phyloP scores from a whole-genome alignment of 2,888 invertebrate species.

The Callimorpha dominula region DNA sequence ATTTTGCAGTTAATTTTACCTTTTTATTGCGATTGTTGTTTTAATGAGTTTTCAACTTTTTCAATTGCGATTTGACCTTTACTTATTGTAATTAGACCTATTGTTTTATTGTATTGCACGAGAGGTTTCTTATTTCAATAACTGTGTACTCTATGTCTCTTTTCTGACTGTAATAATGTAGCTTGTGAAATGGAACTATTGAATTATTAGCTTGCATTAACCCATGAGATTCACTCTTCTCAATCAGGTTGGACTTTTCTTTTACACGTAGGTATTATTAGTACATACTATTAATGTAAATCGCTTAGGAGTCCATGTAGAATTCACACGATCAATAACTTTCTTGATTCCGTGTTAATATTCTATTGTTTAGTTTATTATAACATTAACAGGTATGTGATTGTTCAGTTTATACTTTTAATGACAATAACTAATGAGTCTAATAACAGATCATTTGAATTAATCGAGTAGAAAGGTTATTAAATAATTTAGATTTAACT shows the following conservation, averaged over 20 bases:
- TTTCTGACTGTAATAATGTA: not conserved
- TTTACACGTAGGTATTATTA: slow-evolving; percentile 11
- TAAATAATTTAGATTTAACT: no score
- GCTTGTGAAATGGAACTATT: slow-evolving; percentile 16
- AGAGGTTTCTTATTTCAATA: not conserved
- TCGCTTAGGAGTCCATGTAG: slow-evolving; percentile 21
- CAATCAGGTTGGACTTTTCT: slow-evolving; percentile 19
- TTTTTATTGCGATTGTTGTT: not conserved
- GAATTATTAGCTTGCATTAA: slow-evolving; percentile 17
- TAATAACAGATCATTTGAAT: not conserved
- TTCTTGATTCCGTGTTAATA: slow-evolving; percentile 27
- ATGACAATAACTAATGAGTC: not conserved
- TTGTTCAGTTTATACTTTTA: not conserved
- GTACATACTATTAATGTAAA: not conserved
- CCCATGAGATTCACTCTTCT: not conserved
- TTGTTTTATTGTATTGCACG: not conserved
- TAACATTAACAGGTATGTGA: not conserved
- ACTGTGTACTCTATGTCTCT: not conserved
- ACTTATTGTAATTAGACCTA: slow-evolving; percentile 4
- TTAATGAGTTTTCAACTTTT: not conserved
- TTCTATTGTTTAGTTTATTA: slow-evolving; percentile 5
- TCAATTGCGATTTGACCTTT: not conserved
- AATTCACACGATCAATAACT: slow-evolving; percentile 41
- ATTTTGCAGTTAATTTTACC: not conserved
- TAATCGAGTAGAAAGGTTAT: not conserved